Percentiles rank a stretch among this genome's conserved stretches.
These are phyloP conservation scores for Lytechinus pictus DNA, from an alignment of 35 echinoderm and acorn worm species.

Conservation along the genomic window DNA sequence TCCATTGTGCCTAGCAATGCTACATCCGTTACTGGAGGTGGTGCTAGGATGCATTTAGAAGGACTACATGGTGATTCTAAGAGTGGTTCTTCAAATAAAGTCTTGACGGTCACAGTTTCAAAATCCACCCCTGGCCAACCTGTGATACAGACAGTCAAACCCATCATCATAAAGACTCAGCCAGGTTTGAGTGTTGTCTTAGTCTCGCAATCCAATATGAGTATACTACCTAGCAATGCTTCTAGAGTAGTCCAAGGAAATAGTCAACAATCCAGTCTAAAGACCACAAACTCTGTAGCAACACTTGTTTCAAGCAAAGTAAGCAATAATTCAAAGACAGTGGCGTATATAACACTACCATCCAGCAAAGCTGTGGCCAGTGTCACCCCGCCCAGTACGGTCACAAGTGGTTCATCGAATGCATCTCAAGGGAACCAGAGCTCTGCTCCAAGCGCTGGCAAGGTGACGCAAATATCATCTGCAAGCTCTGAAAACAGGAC, in stretches of 20 bases:
- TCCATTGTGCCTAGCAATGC: slow-evolving; percentile 93
- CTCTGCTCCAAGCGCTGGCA: not conserved
- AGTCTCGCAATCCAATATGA: slow-evolving; percentile 77
- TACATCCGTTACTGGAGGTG: slow-evolving; percentile 61
- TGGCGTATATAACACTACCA: slow-evolving; percentile 30
- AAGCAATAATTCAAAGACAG: slow-evolving; percentile 50
- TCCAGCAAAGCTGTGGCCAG: slow-evolving; percentile 46
- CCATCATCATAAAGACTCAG: slow-evolving; percentile 87
- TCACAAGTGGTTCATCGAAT: not conserved
- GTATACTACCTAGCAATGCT: slow-evolving; percentile 50
- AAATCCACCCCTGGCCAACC: slow-evolving; percentile 57
- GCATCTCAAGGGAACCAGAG: slow-evolving; percentile 1
- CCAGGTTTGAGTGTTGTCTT: slow-evolving; percentile 81
- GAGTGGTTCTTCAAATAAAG: slow-evolving; percentile 51
- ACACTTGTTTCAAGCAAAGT: slow-evolving; percentile 43
- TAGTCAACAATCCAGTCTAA: not conserved
- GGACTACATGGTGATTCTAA: slow-evolving; percentile 24
- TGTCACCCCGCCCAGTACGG: slow-evolving; percentile 41
- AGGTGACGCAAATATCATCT: slow-evolving; percentile 18
- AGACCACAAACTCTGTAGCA: slow-evolving; percentile 50
- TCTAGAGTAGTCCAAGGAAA: not conserved
- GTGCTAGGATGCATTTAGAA: slow-evolving; percentile 22
- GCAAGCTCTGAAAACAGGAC: slow-evolving; percentile 41
- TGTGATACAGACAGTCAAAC: slow-evolving; percentile 77
- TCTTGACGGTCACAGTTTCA: slow-evolving; percentile 59